Evolutionary conservation across 1,140 invertebrate species (phyloP), one percentile per base, ranked within the genome.

Genomic region (Musca domestica): DNA sequence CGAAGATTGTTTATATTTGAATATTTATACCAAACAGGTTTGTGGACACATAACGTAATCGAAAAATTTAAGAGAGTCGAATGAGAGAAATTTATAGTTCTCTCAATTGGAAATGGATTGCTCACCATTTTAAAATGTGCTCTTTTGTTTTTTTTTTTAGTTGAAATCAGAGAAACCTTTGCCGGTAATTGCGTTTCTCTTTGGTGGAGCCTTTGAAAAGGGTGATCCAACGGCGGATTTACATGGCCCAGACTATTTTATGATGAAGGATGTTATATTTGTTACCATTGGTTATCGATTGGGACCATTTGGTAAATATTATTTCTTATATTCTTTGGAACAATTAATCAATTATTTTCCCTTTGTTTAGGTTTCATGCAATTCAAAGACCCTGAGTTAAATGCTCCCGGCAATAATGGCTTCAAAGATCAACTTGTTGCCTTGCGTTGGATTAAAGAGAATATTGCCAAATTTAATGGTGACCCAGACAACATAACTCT

Each of bases 191-290:
- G 72, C 79, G 1, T 80, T 72, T 76, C 83, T 92, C 15, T 89
- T 91, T 76, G 91, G 90, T 48, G 90, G 90, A 67, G 84, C 84
- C 27, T 90, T 91, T 70, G 83, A 84, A 69, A 73, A 78, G 30
- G 86, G 88, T 9, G 76, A 78, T 66, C 69, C 78, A 9, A 74
- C 73, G 3, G 64, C 51, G 1, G 77, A 81, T 5, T 27, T 74
- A 0, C 75, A 76, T 52, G 79, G 85, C 19, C 85, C 86, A 0
- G 85, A 87, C 70, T 86, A 89, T 66, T 86, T 90, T 22, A 85
- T 86, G 81, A 84, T 75, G 73, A 72, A 80, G 56, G 77, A 84
- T 69, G 75, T 84, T 23, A 74, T 85, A 15, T 70, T 85, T 27
- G 81, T 83, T 1, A 75, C 82, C 0, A 74, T 85, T n/a, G 82